phyloP scores from a whole-genome alignment of 2,888 invertebrate species.

The Coronaproctus castanopsis region DNA sequence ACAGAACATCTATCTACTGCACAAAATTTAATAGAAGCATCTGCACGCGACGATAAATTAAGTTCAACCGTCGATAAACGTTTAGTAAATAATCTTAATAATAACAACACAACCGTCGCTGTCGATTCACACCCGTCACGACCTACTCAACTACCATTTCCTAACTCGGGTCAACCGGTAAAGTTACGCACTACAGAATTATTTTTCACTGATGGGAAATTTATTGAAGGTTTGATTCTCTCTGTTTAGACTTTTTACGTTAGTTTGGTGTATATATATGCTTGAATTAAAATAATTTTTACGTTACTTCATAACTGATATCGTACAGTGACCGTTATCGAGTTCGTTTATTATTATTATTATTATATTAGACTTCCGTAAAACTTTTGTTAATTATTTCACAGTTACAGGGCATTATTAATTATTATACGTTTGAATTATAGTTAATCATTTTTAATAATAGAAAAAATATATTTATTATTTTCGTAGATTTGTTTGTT shows the following conservation, averaged over 20 bases:
- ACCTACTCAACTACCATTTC: background rate
- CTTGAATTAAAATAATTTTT: too few relatives aligned
- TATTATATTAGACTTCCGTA: too few relatives aligned
- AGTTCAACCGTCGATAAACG: background rate
- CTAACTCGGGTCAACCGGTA: background rate
- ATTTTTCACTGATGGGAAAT: background rate
- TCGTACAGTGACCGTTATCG: too few relatives aligned
- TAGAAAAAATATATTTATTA: too few relatives aligned
- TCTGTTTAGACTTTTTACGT: background rate
- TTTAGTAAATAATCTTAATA: background rate
- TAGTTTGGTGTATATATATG: background rate
- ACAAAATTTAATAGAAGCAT: background rate
- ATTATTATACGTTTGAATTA: too few relatives aligned
- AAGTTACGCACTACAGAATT: background rate
- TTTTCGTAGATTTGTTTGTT: too few relatives aligned
- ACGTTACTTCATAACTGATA: too few relatives aligned
- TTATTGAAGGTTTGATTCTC: background rate
- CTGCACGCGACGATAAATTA: background rate
- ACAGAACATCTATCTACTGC: background rate
- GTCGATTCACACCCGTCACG: background rate
- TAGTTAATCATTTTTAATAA: too few relatives aligned
- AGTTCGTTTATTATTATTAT: too few relatives aligned
- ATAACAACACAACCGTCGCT: too few relatives aligned
- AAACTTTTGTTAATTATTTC: too few relatives aligned
- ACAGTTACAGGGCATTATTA: too few relatives aligned